phyloP scores from a whole-genome alignment of 2,888 invertebrate genomes.

The Gryllus longicercus region DNA sequence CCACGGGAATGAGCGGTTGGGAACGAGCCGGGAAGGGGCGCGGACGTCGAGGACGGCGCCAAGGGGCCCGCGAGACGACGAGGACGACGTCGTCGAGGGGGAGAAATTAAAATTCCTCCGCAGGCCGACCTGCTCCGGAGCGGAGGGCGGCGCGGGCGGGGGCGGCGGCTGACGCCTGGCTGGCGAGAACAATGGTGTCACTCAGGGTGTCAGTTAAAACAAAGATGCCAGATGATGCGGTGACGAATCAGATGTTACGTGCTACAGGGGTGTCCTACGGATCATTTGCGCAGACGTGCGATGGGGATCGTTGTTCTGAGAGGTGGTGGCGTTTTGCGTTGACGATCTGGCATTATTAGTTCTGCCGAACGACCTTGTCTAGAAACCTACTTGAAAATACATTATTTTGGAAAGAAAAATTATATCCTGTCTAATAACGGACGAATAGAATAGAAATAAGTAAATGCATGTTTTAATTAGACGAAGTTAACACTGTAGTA shows the following conservation, averaged over 20 bases:
- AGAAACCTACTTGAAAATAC: too few relatives aligned
- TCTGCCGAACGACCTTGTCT: too few relatives aligned
- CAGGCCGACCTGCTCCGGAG: constrained; percentile 27
- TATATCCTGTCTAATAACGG: too few relatives aligned
- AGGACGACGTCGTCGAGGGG: background rate
- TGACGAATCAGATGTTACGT: constrained; percentile 42
- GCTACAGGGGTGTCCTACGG: background rate
- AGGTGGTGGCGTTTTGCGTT: too few relatives aligned
- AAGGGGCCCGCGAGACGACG: constrained; percentile 23
- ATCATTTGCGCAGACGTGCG: background rate
- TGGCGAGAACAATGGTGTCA: constrained; percentile 47
- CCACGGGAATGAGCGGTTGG: background rate
- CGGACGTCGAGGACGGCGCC: constrained; percentile 11
- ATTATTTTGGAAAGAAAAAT: too few relatives aligned
- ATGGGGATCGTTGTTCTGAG: too few relatives aligned
- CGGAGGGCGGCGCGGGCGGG: background rate
- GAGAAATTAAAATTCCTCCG: constrained; percentile 48
- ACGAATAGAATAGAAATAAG: too few relatives aligned
- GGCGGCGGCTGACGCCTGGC: background rate
- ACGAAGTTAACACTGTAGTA: too few relatives aligned
- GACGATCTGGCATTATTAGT: too few relatives aligned
- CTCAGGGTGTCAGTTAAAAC: constrained; percentile 48
- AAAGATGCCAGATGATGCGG: constrained; percentile 44
- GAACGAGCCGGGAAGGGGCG: constrained; percentile 19
- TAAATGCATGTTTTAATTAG: too few relatives aligned